Evolutionary conservation across 2,113 vertebrate species (phyloP).

Genomic region (Piprites chloris): DNA sequence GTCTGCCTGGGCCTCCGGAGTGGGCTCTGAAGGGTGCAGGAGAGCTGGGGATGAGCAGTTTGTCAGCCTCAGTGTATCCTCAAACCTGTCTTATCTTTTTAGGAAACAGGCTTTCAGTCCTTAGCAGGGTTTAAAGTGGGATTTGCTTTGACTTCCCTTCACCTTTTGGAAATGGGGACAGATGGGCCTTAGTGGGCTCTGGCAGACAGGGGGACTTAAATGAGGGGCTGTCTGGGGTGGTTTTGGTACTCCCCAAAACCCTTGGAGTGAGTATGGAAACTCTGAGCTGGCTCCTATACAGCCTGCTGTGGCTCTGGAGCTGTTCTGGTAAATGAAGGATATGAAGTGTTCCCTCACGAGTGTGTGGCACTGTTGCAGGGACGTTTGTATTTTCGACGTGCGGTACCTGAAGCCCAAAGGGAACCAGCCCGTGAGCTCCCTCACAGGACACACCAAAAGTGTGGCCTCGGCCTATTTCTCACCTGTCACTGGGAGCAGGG

Average conservation of each 20-base stretch:
- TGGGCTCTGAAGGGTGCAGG: not conserved
- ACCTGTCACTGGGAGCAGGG: conserved; percentile 78
- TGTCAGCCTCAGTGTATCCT: rapidly evolving
- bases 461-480: conserved; percentile 87
- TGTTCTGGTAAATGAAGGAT: rapidly evolving
- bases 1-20: not conserved
- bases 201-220: not conserved
- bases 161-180: not conserved
- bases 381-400: conserved; percentile 79
- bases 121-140: not conserved
- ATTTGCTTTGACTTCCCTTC: not conserved
- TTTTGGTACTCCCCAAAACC: not conserved
- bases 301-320: rapidly evolving
- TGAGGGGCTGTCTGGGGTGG: not conserved
- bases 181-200: not conserved
- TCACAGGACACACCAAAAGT: conserved; percentile 74
- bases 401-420: conserved; percentile 68
- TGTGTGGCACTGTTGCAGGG: conserved; percentile 61
- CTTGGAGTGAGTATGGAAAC: not conserved
- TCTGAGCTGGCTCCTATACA: not conserved
- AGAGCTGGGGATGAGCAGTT: not conserved
- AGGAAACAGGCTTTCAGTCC: not conserved
- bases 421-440: conserved; percentile 68
- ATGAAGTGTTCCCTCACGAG: not conserved
- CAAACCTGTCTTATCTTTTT: not conserved